Percentiles rank a stretch among this genome's conserved stretches.
Evolutionary conservation across 1,140 invertebrate species (phyloP).

Genomic region (Trinorchestia longiramus): DNA sequence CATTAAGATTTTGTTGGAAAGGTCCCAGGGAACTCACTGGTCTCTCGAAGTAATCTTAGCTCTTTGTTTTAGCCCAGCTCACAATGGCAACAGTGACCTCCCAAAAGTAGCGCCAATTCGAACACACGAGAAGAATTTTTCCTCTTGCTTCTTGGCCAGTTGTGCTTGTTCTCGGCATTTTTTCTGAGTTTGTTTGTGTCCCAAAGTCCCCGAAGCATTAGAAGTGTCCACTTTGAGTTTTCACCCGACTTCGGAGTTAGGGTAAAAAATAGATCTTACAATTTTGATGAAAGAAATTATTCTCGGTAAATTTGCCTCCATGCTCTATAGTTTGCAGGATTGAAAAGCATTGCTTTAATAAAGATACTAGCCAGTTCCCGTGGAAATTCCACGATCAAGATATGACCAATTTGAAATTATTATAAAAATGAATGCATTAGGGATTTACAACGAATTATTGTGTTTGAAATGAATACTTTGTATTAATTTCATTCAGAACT

Average conservation of each 20-base stretch:
- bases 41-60: slow-evolving; percentile 33
- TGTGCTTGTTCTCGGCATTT: background rate
- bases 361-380: too few relatives aligned
- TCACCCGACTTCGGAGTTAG: background rate
- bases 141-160: background rate
- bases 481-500: too few relatives aligned
- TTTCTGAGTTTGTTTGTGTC: background rate
- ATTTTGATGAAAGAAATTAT: background rate
- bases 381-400: too few relatives aligned
- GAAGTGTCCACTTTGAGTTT: background rate
- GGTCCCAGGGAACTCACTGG: slow-evolving; percentile 9
- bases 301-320: background rate
- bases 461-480: too few relatives aligned
- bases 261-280: background rate
- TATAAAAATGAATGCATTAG: too few relatives aligned
- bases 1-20: slow-evolving; percentile 39
- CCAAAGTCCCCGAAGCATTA: background rate
- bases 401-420: too few relatives aligned
- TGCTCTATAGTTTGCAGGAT: background rate
- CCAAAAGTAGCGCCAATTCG: slow-evolving; percentile 18
- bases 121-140: background rate
- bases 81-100: slow-evolving; percentile 7
- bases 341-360: too few relatives aligned
- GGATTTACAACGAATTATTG: too few relatives aligned
- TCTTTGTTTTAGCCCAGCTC: slow-evolving; percentile 14